Conservation (phyloP, 2,113 vertebrate species). For the Cranoglanis bouderius region DNA sequence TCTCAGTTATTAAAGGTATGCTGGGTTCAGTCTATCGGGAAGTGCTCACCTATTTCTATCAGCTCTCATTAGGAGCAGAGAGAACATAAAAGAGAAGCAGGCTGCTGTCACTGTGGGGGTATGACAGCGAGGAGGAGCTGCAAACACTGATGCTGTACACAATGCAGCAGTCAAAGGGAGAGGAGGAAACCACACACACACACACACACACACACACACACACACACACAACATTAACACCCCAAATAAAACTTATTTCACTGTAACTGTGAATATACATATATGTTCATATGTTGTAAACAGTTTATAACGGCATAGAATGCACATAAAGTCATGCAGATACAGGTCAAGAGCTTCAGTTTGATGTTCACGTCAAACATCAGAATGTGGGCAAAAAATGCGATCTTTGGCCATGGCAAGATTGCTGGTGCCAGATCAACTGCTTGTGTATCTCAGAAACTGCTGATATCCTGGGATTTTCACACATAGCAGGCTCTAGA, state of each 20-base stretch:
- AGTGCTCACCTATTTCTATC: constrained; percentile 71
- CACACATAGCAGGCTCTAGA: not conserved
- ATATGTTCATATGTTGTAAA: not conserved
- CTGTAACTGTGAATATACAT: not conserved
- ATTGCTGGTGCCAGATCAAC: not conserved
- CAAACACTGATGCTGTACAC: constrained; percentile 50
- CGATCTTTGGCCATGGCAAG: not conserved
- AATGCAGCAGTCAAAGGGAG: constrained; percentile 34
- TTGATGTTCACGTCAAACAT: not conserved
- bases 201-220: constrained; percentile 14
- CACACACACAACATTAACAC: not conserved
- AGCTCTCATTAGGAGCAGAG: constrained; percentile 68
- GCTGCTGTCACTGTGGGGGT: constrained; percentile 50
- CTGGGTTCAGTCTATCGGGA: constrained; percentile 57
- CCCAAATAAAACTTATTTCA: not conserved
- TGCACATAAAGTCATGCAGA: not conserved
- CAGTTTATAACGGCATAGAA: not conserved
- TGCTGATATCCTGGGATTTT: not conserved
- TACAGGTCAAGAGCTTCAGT: not conserved
- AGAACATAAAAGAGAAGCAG: constrained; percentile 68
- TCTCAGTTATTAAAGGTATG: constrained; percentile 51
- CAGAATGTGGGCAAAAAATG: not conserved
- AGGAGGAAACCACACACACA: not conserved
- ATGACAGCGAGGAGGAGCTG: constrained; percentile 63
- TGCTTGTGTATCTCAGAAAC: not conserved